phyloP scores from a whole-genome alignment of 2,113 vertebrate genomes.

The Gasterosteus nipponicus region DNA sequence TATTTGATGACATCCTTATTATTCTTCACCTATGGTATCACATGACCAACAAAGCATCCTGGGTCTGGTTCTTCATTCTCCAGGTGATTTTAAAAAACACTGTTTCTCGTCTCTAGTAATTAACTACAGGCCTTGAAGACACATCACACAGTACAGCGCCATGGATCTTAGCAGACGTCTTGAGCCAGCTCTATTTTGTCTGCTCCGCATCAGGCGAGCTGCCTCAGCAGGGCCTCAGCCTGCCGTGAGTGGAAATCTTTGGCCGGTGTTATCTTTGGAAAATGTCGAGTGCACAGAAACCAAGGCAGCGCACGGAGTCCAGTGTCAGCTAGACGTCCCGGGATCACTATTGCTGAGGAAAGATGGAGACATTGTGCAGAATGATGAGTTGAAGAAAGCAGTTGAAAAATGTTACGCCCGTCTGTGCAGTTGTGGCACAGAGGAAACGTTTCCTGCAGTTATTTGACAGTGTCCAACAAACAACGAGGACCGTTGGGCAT shows the following conservation, averaged over 20 bases:
- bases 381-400: slow-evolving; percentile 24
- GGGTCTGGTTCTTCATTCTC: slow-evolving; percentile 16
- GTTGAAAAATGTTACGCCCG: not conserved
- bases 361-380: slow-evolving; percentile 58
- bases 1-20: slow-evolving; percentile 44
- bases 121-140: slow-evolving; percentile 53
- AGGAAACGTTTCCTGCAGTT: not conserved
- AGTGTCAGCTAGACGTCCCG: slow-evolving; percentile 77
- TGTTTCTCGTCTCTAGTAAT: slow-evolving; percentile 41
- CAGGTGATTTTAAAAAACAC: slow-evolving; percentile 17
- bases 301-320: slow-evolving; percentile 73
- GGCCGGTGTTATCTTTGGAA: slow-evolving; percentile 88
- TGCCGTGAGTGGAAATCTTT: slow-evolving; percentile 81
- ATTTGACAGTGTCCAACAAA: not conserved
- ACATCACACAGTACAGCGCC: slow-evolving; percentile 50
- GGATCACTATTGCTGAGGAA: slow-evolving; percentile 65
- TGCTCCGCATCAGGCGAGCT: slow-evolving; percentile 73
- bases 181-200: slow-evolving; percentile 70
- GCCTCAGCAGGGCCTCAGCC: slow-evolving; percentile 79
- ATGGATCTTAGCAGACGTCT: slow-evolving; percentile 53
- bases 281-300: slow-evolving; percentile 86
- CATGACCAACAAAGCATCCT: slow-evolving; percentile 14
- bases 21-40: slow-evolving; percentile 26
- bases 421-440: not conserved
- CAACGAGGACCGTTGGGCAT: slow-evolving; percentile 9